phyloP scores from a whole-genome alignment of 2,888 invertebrate species.

The Eristalis tenax region DNA sequence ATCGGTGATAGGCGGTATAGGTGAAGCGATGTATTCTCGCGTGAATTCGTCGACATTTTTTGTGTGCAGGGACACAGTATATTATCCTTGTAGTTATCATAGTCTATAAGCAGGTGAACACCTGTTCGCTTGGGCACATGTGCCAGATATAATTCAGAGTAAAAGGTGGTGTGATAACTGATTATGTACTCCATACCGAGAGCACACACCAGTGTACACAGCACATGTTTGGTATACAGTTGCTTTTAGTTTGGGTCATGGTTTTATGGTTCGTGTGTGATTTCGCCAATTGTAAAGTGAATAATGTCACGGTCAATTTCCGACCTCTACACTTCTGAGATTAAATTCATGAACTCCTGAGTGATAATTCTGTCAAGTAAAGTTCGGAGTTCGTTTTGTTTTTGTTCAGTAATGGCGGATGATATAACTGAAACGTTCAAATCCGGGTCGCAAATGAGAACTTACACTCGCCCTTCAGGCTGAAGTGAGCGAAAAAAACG shows the following conservation, averaged over 20 bases:
- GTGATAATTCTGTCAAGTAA: neutral
- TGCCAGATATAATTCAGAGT: neutral
- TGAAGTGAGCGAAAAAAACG: neutral
- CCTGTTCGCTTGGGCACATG: neutral
- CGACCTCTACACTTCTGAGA: neutral
- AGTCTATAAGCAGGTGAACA: constrained; percentile 2
- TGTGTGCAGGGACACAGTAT: neutral
- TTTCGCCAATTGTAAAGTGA: neutral
- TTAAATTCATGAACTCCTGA: neutral
- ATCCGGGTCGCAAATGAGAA: neutral
- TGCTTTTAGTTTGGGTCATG: neutral
- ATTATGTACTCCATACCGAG: neutral
- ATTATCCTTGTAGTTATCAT: neutral
- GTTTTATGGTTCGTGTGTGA: neutral
- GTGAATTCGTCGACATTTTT: neutral
- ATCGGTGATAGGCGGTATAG: neutral
- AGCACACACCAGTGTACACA: neutral
- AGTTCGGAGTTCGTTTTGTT: neutral
- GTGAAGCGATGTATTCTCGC: neutral
- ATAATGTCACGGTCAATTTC: neutral
- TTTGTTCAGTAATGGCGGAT: neutral
- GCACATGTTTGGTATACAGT: too few species aligned
- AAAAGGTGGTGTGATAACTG: neutral
- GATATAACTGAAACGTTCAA: neutral
- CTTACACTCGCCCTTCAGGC: neutral